Base-by-base conservation (phyloP, 2,113 vertebrate species). In the Pollachius pollachius region DNA sequence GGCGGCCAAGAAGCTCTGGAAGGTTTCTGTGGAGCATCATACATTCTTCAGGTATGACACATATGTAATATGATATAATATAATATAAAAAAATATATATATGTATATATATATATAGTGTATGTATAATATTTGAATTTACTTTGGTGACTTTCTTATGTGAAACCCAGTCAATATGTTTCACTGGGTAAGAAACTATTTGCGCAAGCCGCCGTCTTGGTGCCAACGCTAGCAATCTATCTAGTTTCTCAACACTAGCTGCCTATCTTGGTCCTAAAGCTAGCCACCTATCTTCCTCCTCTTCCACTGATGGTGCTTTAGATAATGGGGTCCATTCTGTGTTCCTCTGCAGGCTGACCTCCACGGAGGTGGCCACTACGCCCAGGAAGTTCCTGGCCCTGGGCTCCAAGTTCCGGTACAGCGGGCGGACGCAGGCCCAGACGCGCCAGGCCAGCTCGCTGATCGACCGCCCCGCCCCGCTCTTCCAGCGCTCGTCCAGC, bases 11-110 rank as follows among this genome's bases (percentile, higher is more conserved):
- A 98, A 96, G 86, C 87, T 99, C 74, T 99, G 97, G 97, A 99
- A 99, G 87, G 97, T 99, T 3, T 99, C 96, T 84, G 97, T 99
- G 25, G 97, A 99, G 18, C 97, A 99, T 87, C 97, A 99, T 79
- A 97, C 97, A 0, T 99, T 99, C 88, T 99, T 99, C 94, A 99
- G 97, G 97, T 97, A 84, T 64, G 58, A 61, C 7, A 13, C 11
- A 7, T 15, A 19, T 12, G 4, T 11, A 0, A 6, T 11, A 0
- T 59, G 3, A 5, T 3, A 5, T 7, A 0, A 12, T 48, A 48
- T 9, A 12, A 41, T 8, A 41, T 41, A 30, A 30, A 30, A 34
- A 34, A 23, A 23, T 2, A 23, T 23, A 23, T 23, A 23, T 23
- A 23, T 23, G 2, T 2, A 23, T 23, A 23, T 23, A 60, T 11